Evolutionary conservation across 2,888 invertebrate genomes (phyloP).

Genomic region (Limulus polyphemus): DNA sequence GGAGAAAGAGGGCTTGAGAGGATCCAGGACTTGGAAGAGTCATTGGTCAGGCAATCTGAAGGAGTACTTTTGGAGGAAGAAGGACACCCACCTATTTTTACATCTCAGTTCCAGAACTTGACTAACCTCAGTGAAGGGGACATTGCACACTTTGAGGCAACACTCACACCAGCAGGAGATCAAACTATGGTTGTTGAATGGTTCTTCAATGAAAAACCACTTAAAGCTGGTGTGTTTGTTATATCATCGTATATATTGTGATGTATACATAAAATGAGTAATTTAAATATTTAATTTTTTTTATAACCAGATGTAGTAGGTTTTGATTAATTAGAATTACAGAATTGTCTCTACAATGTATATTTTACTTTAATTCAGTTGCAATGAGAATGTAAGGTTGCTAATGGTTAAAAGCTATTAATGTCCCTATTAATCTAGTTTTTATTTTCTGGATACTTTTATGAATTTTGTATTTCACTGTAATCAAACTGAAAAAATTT

Average conservation of each 20-base stretch:
- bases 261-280: no score
- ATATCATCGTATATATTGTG: background rate
- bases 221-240: constrained; percentile 39
- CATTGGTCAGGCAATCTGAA: constrained; percentile 43
- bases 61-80: constrained; percentile 49
- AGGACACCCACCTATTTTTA: constrained; percentile 75
- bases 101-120: constrained; percentile 66
- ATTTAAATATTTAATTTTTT: no score
- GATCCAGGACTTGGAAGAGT: constrained; percentile 79
- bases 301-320: no score
- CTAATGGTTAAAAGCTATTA: no score
- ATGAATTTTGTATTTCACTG: no score
- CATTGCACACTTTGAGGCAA: constrained; percentile 94
- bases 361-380: no score
- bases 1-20: constrained; percentile 84
- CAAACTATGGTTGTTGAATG: constrained; percentile 89
- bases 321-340: no score
- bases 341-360: no score
- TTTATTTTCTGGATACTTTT: no score
- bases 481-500: no score
- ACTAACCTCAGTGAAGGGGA: constrained; percentile 78
- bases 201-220: constrained; percentile 82
- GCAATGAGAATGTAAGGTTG: no score
- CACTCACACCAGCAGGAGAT: constrained; percentile 82
- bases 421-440: no score